phyloP scores from a whole-genome alignment of 2,888 invertebrate species.

The Leptothorax acervorum region DNA sequence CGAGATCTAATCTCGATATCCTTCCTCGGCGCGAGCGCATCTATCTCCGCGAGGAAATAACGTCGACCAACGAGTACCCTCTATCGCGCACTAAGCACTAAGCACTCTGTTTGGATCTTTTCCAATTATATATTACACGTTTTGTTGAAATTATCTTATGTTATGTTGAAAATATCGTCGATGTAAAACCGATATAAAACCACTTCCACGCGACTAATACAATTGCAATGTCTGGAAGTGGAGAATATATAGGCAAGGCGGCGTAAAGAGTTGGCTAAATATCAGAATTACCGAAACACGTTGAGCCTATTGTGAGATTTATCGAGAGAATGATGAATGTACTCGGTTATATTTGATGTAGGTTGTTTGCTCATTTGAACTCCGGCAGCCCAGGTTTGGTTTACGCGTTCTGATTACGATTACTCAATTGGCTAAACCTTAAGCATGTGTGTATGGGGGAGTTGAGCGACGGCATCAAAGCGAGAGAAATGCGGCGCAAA shows the following conservation, averaged over 20 bases:
- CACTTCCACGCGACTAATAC: not conserved
- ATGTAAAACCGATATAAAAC: not conserved
- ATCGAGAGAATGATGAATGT: constrained; percentile 4
- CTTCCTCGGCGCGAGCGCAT: constrained; percentile 24
- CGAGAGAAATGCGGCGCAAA: constrained; percentile 9
- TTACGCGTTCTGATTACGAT: constrained; percentile 26
- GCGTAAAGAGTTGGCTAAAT: not conserved
- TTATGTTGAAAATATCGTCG: not conserved
- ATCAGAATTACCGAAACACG: constrained; percentile 77
- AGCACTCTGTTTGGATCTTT: not conserved
- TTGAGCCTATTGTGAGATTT: not conserved
- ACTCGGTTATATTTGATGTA: constrained; percentile 13
- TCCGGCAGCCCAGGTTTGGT: not conserved
- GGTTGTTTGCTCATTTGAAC: constrained; percentile 21
- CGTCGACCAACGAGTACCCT: not conserved
- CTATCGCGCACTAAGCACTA: constrained; percentile 30
- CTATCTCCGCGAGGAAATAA: constrained; percentile 19
- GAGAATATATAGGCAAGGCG: not conserved
- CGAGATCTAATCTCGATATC: constrained; percentile 49
- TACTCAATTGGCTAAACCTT: constrained; percentile 28
- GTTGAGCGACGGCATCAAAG: constrained; percentile 30
- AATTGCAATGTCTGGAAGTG: not conserved
- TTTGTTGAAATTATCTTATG: constrained; percentile 16
- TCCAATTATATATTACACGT: constrained; percentile 48
- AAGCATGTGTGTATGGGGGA: not conserved